Percentiles rank a stretch among this genome's conserved stretches.
Conservation (phyloP, 1,140 invertebrate species). For the Drosophila murphyi region DNA sequence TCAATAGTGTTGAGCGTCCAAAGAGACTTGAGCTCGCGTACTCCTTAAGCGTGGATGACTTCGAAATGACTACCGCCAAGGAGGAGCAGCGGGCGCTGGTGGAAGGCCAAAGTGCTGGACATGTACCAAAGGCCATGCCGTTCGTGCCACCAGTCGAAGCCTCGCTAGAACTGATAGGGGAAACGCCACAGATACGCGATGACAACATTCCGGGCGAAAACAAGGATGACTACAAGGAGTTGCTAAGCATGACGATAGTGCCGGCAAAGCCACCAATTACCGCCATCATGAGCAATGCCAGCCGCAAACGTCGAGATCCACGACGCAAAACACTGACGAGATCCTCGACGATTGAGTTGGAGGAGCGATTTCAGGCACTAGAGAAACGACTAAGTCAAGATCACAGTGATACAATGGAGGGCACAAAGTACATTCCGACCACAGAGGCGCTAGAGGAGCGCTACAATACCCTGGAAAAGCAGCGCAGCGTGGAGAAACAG, state of each 20-base stretch:
- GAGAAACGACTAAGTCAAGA: constrained; percentile 67
- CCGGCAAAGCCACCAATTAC: background rate
- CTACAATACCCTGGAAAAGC: constrained; percentile 66
- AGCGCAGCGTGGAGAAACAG: constrained; percentile 62
- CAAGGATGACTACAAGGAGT: constrained; percentile 70
- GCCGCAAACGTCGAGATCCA: constrained; percentile 68
- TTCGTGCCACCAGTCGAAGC: background rate
- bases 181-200: constrained; percentile 54
- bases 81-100: constrained; percentile 38
- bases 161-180: background rate
- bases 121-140: constrained; percentile 9
- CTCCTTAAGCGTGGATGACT: constrained; percentile 74
- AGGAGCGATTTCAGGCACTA: constrained; percentile 72
- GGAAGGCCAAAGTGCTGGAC: constrained; percentile 42
- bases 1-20: constrained; percentile 79
- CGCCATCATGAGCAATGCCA: constrained; percentile 37
- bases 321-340: constrained; percentile 68
- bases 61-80: constrained; percentile 24
- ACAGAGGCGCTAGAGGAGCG: constrained; percentile 73
- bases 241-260: constrained; percentile 74
- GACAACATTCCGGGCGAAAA: constrained; percentile 74
- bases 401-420: constrained; percentile 16
- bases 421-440: constrained; percentile 64
- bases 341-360: constrained; percentile 78
- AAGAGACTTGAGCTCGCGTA: constrained; percentile 69